Base-by-base conservation (phyloP, 2,797 vertebrate species). In the Octomys mimax region DNA sequence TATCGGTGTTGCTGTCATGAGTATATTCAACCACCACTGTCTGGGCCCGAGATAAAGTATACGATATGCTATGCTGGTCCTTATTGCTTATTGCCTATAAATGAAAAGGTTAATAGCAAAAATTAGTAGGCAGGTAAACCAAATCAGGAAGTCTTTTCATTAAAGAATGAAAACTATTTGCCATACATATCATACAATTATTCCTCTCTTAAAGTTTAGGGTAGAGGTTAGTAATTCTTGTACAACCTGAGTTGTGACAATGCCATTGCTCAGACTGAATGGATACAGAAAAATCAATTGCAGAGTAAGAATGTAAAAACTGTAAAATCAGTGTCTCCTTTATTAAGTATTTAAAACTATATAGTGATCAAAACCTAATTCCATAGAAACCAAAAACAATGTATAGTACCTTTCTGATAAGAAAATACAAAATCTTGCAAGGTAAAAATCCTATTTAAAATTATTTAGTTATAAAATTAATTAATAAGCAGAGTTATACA, bases 31-130 rank as follows among this genome's bases (percentile, higher is more conserved):
- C 99, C 98, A 99, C 99, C 97, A 99, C 99, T 8, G 99, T 99
- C 98, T 99, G 99, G 66, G 98, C 99, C 96, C 99, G 99, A 95
- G 99, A 99, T 97, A 99, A 99, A 49, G 99, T 99, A 91, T 99
- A 99, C 36, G 99, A 99, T 99, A 99, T 99, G 98, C 99, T 99
- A 98, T 99, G 99, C 99, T 99, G 99, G 99, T 99, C 99, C 98
- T 99, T 99, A 98, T 99, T 99, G 98, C 99, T 99, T 98, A 99
- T 99, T 98, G 99, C 99, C 99, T 99, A 94, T 3, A 73, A 96
- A 96, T 96, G 97, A 95, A 94, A 97, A 96, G 4, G 85, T 90
- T 77, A 97, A 94, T 6, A 88, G 79, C 59, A 96, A 95, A 96
- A 81, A 85, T 96, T 46, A 97, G 94, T 46, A 71, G 33, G 52